Evolutionary conservation across 2,797 vertebrate genomes (phyloP).

Genomic region (Scomberomorus guttatus): DNA sequence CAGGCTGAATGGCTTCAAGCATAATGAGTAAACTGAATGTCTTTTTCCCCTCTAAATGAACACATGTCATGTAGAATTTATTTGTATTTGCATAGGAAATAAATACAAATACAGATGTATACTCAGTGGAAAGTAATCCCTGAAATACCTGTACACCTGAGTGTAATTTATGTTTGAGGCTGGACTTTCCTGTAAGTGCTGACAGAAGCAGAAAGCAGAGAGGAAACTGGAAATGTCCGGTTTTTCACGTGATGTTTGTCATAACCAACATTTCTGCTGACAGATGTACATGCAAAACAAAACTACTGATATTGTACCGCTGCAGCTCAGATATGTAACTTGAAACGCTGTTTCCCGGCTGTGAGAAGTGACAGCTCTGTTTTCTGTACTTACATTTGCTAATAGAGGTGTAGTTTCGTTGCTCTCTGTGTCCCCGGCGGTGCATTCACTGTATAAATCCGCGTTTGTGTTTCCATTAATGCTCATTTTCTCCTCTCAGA

Average conservation of each 20-base stretch:
- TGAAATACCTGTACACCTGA: rapidly evolving
- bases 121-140: not conserved
- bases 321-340: not conserved
- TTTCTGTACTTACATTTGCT: constrained; percentile 74
- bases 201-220: constrained; percentile 40
- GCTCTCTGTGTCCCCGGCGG: not conserved
- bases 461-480: constrained; percentile 16
- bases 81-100: not conserved
- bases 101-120: not conserved
- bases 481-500: constrained; percentile 61
- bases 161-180: not conserved
- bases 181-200: constrained; percentile 22
- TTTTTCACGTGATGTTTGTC: constrained; percentile 36
- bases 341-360: not conserved
- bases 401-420: constrained; percentile 73
- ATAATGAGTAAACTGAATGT: not conserved
- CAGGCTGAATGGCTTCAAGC: not conserved
- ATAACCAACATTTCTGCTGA: not conserved
- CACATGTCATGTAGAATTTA: not conserved
- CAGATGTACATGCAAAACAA: not conserved
- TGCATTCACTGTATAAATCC: not conserved
- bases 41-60: not conserved
- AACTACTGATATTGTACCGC: not conserved
- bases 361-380: rapidly evolving
- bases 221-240: constrained; percentile 7